Evolutionary conservation across 2,113 vertebrate species (phyloP).

Genomic region (Chaenocephalus aceratus): DNA sequence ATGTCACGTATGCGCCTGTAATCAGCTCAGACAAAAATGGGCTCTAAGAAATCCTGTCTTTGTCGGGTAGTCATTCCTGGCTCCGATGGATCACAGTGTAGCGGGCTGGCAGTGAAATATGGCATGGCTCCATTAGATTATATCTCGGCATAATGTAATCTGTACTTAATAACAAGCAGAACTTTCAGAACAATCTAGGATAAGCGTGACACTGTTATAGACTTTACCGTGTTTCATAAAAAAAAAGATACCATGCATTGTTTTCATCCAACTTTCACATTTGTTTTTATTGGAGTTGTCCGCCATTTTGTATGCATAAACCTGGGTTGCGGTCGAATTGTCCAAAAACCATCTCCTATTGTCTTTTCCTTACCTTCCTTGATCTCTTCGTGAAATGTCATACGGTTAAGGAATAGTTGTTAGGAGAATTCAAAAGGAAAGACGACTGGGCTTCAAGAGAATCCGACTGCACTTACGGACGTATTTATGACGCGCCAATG

Average conservation of each 20-base stretch:
- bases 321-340: too few relatives aligned
- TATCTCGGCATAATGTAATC: constrained; percentile 22
- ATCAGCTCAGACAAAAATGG: constrained; percentile 35
- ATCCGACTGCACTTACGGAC: too few relatives aligned
- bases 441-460: too few relatives aligned
- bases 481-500: too few relatives aligned
- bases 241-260: not conserved
- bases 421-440: too few relatives aligned
- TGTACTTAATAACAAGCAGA: constrained; percentile 34
- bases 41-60: constrained; percentile 7
- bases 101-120: not conserved
- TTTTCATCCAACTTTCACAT: not conserved
- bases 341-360: too few relatives aligned
- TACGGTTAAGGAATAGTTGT: too few relatives aligned
- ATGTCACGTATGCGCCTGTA: constrained; percentile 24
- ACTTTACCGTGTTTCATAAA: not conserved
- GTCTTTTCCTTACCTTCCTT: too few relatives aligned
- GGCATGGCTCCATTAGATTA: not conserved
- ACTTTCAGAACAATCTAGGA: not conserved
- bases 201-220: not conserved
- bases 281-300: too few relatives aligned
- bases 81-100: not conserved
- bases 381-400: too few relatives aligned
- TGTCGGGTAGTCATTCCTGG: not conserved
- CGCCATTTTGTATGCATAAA: too few relatives aligned